These are phyloP conservation scores for Hestina assimilis DNA, from an alignment of 1,140 invertebrate genomes.

Conservation along the genomic window DNA sequence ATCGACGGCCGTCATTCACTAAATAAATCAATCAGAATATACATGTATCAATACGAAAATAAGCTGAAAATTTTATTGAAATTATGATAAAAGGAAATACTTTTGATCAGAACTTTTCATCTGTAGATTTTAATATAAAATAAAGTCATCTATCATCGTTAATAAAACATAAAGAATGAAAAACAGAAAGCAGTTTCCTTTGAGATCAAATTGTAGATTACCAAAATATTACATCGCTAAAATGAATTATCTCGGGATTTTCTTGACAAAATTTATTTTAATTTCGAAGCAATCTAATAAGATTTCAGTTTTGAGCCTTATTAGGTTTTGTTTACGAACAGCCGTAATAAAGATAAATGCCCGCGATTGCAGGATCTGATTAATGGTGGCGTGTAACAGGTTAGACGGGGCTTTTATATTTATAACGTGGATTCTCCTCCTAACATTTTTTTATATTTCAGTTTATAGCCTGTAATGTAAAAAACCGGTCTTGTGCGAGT, in stretches of 20 bases:
- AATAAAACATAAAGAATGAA: background rate
- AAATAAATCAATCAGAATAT: too few species aligned
- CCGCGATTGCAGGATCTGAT: constrained; percentile 8
- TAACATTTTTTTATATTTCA: background rate
- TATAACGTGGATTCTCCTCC: background rate
- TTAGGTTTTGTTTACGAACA: constrained; percentile 13
- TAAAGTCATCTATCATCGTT: background rate
- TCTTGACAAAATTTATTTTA: constrained; percentile 3
- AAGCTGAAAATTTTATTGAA: too few species aligned
- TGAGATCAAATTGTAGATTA: background rate
- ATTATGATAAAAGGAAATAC: too few species aligned
- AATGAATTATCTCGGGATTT: background rate
- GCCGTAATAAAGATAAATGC: constrained; percentile 15
- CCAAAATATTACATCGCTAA: background rate
- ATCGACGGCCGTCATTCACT: too few species aligned
- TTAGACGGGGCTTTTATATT: constrained; percentile 14
- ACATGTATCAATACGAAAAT: too few species aligned
- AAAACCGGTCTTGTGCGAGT: too few species aligned
- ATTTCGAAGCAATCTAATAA: constrained; percentile 3
- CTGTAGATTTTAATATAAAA: background rate
- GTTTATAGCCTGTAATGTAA: too few species aligned
- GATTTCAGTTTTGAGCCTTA: constrained; percentile 11
- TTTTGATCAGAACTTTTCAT: too few species aligned
- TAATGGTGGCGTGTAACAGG: constrained; percentile 9
- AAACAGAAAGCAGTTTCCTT: background rate